Base-by-base conservation (phyloP, 2,113 vertebrate genomes). In the Istiophorus platypterus region DNA sequence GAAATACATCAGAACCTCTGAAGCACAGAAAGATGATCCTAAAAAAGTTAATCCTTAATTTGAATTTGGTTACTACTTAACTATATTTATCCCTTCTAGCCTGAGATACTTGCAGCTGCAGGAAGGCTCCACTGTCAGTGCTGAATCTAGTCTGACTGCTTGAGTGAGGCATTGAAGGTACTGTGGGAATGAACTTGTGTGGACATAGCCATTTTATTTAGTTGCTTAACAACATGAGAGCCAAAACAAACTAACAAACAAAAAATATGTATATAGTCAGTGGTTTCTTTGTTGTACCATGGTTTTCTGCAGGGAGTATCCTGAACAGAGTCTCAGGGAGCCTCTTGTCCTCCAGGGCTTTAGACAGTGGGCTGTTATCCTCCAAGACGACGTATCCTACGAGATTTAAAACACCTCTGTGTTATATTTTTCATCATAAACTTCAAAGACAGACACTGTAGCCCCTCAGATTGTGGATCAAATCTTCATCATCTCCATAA, bases 311-410 rank as follows among this genome's bases (percentile, higher is more conserved):
- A 18, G 90, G 90, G 13, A 95, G 69, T 0, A 89, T 94, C 71
- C 81, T 90, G 90, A 94, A 95, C 57, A 95, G 54, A 12, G 86
- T 93, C 79, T 95, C 91, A 1, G 95, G 94, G 54, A 95, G 91
- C 22, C 85, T 77, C 79, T 95, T 96, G 51, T 88, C 89, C 72
- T 90, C 86, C 54, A 96, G 91, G 59, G 92, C 91, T 76, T 76
- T 81, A 70, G 93, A 81, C 12, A 96, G 85, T 34, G 78, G 86
- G 42, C 78, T 87, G 90, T 96, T 96, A 57, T 95, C 95, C 86
- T 96, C 96, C 88, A 96, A 81, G 15, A 95, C 79, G 7, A 93
- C 85, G 27, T 93, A 96, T 84, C 92, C 96, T 96, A 31, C 31
- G 72, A 34, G 49, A 77, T 41, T 73, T 24, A 17, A 72, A 80